These are phyloP conservation scores for Drosophila bifasciata DNA, from an alignment of 1,140 invertebrate species.

Conservation along the genomic window DNA sequence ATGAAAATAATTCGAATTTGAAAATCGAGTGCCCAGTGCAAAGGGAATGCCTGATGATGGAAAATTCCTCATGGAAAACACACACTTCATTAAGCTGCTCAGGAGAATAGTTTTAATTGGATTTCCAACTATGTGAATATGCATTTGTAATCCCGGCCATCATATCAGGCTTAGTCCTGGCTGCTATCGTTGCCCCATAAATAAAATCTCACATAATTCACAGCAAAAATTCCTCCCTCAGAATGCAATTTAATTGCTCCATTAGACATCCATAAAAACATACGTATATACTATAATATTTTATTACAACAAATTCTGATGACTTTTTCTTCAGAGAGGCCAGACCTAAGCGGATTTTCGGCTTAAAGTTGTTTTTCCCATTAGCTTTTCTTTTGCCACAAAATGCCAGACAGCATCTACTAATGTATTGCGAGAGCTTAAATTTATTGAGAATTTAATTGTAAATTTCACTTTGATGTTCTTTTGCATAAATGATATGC, in stretches of 20 bases:
- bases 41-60: too few species aligned
- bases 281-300: too few species aligned
- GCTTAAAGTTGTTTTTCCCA: slow-evolving; percentile 28
- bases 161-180: neutral
- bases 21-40: too few species aligned
- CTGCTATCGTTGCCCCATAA: neutral
- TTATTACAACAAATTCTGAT: slow-evolving; percentile 20
- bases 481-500: slow-evolving; percentile 61
- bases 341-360: slow-evolving; percentile 26
- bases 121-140: slow-evolving; percentile 24
- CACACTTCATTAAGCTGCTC: slow-evolving; percentile 22
- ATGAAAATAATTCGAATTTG: neutral
- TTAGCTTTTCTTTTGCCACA: slow-evolving; percentile 19
- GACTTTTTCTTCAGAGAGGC: slow-evolving; percentile 1
- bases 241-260: slow-evolving; percentile 35
- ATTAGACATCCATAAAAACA: slow-evolving; percentile 36
- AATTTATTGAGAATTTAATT: slow-evolving; percentile 21
- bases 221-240: slow-evolving; percentile 2
- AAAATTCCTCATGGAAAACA: slow-evolving; percentile 4
- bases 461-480: slow-evolving; percentile 8
- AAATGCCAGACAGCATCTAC: slow-evolving; percentile 36
- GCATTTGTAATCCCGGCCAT: neutral
- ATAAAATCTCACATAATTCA: slow-evolving; percentile 27
- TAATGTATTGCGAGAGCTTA: slow-evolving; percentile 29
- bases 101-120: slow-evolving; percentile 34